Evolutionary conservation across 1,140 invertebrate genomes (phyloP), one percentile per base, ranked within the genome.

Genomic region (Teleogryllus occipitalis): DNA sequence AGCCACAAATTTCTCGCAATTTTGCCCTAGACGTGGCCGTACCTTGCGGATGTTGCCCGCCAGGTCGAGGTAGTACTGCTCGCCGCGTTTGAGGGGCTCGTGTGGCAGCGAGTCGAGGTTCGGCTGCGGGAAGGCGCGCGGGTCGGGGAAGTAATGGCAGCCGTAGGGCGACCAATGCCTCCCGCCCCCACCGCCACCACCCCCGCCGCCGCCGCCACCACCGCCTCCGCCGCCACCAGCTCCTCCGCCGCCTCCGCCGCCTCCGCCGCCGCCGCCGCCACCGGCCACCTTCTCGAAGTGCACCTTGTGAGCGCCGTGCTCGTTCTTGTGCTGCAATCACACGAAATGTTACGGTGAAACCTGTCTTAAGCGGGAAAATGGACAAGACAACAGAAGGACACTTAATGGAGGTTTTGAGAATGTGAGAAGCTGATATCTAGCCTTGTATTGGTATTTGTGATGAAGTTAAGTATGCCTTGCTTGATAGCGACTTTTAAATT

Each of bases 31-130:
- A 5, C 74, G 12, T 22, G 21, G 8, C 46, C 82, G 80, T 83
- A 90, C 90, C 87, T 98, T 98, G 82, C 95, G 92, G 78, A 99
- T 97, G 84, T 98, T 97, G 7, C 97, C 97, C n/a, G 96, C 96
- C 78, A 99, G 88, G 86, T 98, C 97, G 78, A 97, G 88, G 86
- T 94, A 99, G 86, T 98, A 98, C 84, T 98, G 96, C 85, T 97
- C 95, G 21, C 97, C 97, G 82, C 93, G 92, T 82, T 91, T 91
- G 1, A 98, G 87, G 0, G 95, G 95, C 85, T 96, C 95, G 82
- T 92, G 89, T 72, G 96, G 95, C 80, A 97, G 86, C 12, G 94
- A 94, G 85, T 96, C 93, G 79, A 96, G 85, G 82, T 94, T 93
- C 75, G 95, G 93, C 82, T 93, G 91, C 75, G 96, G 94, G 87